Evolutionary conservation across 2,797 vertebrate genomes (phyloP), one percentile per base, ranked within the genome.

Genomic region (Aldrovandia affinis): DNA sequence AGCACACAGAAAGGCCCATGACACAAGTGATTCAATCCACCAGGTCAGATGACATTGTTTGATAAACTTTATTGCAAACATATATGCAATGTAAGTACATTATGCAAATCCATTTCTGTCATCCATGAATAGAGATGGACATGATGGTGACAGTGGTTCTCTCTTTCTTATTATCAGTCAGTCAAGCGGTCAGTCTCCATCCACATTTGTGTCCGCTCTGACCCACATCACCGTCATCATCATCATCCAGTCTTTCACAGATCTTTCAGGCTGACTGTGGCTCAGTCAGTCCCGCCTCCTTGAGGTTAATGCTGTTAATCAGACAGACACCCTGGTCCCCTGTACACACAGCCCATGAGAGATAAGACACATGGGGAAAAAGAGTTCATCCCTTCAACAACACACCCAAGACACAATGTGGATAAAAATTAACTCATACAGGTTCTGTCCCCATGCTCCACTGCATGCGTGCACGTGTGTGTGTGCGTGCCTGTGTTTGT

Each of bases 51-150:
- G 42, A 47, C 73, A 77, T 47, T 77, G 8, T 57, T 57, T 47
- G 22, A 83, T 89, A 91, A 91, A 93, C 89, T 96, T 95, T 96
- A 95, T 94, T 95, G 94, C 94, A 95, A 95, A 94, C 92, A 87
- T 86, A 90, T 91, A 94, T 93, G 93, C 89, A 93, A 92, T 39
- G 81, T 91, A 90, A 89, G 89, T 92, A 95, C 87, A 92, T 91
- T 85, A 86, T 68, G 44, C 22, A 50, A 28, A 12, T 47, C 44
- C 59, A 57, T 63, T 81, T 63, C 65, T 54, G 80, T 57, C 52
- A 22, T 70, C 70, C 70, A 50, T 9, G 59, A n/a, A 57, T 22
- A 42, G 33, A 44, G 22, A 20, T 36, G 55, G 80, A 42, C 36
- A 33, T 70, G 54, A 80, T 22, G 10, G 52, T 70, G 33, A 47